Conservation (phyloP, 2,797 vertebrate genomes). For the Karalla daura region DNA sequence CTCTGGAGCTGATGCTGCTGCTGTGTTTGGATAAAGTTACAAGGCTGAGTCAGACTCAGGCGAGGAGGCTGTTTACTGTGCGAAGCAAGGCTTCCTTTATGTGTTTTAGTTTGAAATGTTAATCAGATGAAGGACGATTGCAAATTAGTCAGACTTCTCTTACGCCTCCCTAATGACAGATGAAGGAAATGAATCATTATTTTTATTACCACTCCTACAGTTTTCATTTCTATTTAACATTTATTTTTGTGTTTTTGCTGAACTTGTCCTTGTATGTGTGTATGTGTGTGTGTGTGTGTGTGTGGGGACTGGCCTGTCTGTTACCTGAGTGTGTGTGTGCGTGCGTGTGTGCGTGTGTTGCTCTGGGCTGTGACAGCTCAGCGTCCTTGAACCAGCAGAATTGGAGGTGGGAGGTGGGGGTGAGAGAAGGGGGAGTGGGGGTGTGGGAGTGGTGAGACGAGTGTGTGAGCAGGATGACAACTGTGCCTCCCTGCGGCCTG, state of each 20-base stretch:
- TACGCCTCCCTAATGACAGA: conserved; percentile 1
- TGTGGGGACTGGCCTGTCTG: conserved; percentile 10
- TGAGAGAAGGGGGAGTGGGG: not conserved
- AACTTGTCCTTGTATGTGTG: conserved; percentile 10
- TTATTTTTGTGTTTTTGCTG: conserved; percentile 4
- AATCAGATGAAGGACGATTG: conserved; percentile 30
- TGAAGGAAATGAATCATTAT: conserved; percentile 11
- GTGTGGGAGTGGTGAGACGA: not conserved
- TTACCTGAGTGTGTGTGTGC: conserved; percentile 45
- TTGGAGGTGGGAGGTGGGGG: conserved; percentile 6
- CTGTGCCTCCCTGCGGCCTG: conserved; percentile 36
- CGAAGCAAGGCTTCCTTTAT: conserved; percentile 3
- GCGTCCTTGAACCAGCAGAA: conserved; percentile 64
- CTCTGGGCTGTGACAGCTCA: conserved; percentile 48
- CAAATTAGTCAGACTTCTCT: not conserved
- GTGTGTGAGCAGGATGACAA: conserved; percentile 67
- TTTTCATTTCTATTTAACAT: conserved; percentile 28
- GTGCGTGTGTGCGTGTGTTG: conserved; percentile 39
- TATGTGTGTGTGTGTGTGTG: conserved; percentile 1
- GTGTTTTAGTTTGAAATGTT: not conserved
- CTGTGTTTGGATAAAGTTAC: conserved; percentile 48
- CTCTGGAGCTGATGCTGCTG: not conserved
- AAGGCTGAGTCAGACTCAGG: conserved; percentile 29
- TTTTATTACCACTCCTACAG: conserved; percentile 29
- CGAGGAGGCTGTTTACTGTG: conserved; percentile 37